These are phyloP conservation scores for Otolemur crassicaudatus DNA, from an alignment of 2,797 vertebrate species.

Conservation along the genomic window DNA sequence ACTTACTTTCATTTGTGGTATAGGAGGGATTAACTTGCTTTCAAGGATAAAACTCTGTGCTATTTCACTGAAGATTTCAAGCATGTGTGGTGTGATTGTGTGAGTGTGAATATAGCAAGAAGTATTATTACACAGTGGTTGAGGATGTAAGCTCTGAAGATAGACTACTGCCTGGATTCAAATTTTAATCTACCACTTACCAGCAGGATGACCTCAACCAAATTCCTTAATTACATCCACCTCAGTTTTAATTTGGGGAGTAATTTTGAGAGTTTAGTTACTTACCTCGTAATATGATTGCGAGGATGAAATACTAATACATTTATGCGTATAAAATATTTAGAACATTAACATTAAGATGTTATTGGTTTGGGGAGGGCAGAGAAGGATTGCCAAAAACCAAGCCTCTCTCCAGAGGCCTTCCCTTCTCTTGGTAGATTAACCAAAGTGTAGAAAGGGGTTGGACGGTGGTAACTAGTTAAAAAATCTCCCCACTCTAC, in stretches of 20 bases:
- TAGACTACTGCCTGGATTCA: neutral
- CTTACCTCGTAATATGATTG: neutral
- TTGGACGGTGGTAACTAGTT: neutral
- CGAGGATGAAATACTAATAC: neutral
- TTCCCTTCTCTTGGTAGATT: neutral
- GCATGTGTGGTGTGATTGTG: neutral
- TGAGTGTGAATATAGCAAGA: neutral
- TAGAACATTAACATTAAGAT: neutral
- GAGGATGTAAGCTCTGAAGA: conserved; percentile 11
- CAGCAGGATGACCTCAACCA: neutral
- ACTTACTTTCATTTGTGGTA: neutral
- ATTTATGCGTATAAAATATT: neutral
- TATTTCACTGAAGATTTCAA: conserved; percentile 29
- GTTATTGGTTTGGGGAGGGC: neutral
- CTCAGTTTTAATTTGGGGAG: conserved; percentile 2
- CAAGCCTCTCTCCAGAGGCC: neutral
- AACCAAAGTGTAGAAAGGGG: neutral
- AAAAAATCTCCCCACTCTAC: neutral
- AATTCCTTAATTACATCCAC: neutral
- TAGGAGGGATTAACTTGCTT: neutral
- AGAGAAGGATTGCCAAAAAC: neutral
- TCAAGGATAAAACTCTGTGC: conserved; percentile 27
- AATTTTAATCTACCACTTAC: neutral
- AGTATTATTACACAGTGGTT: neutral
- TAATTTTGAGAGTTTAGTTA: neutral